Conservation (phyloP, 2,888 invertebrate species). For the Eupithecia dodoneata region DNA sequence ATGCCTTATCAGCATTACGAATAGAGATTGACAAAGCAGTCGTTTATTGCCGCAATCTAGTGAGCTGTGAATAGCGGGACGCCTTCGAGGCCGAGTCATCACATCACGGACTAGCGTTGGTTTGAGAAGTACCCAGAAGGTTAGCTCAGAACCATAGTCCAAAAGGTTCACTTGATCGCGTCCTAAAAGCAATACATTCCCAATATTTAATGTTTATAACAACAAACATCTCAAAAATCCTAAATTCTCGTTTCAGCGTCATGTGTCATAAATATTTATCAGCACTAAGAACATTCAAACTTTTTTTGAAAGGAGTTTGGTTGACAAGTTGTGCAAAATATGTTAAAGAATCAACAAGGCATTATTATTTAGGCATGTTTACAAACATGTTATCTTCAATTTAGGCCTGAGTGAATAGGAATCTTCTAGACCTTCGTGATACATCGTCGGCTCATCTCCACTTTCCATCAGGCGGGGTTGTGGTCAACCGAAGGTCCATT, state of each 20-base stretch:
- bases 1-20: conserved; percentile 34
- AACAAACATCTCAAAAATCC: neutral
- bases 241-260: neutral
- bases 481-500: too few species aligned
- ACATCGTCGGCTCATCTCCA: too few species aligned
- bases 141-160: neutral
- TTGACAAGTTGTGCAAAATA: neutral
- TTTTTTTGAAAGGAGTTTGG: too few species aligned
- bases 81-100: conserved; percentile 5
- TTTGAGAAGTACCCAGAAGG: neutral
- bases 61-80: conserved; percentile 27
- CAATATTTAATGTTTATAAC: neutral
- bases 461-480: too few species aligned
- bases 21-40: conserved; percentile 42
- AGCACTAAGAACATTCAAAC: neutral
- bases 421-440: too few species aligned
- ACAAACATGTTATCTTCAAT: neutral
- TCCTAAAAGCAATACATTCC: neutral
- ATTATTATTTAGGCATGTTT: neutral
- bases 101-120: neutral
- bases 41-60: conserved; percentile 39
- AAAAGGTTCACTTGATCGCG: neutral
- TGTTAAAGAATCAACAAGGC: neutral
- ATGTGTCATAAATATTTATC: neutral
- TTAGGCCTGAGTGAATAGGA: neutral